These are phyloP conservation scores for Phrynosoma platyrhinos DNA, from an alignment of 2,113 vertebrate genomes.

Conservation along the genomic window DNA sequence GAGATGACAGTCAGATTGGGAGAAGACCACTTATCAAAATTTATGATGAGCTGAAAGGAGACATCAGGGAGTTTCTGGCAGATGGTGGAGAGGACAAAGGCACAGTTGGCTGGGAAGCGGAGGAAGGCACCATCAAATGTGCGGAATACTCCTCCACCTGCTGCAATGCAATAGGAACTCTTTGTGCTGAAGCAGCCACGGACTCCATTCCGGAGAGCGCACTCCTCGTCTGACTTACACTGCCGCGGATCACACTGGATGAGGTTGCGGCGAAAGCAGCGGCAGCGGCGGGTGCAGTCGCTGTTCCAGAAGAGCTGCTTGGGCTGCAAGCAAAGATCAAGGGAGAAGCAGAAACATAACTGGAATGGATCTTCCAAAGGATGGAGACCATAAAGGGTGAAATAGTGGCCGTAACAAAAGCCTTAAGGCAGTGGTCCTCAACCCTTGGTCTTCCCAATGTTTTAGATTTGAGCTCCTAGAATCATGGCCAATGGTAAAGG, in stretches of 20 bases:
- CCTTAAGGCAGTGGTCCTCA: too few relatives aligned
- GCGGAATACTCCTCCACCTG: slow-evolving; percentile 92
- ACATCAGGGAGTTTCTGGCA: slow-evolving; percentile 97
- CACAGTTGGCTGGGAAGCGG: slow-evolving; percentile 94
- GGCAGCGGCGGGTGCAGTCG: slow-evolving; percentile 95
- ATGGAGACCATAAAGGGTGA: too few relatives aligned
- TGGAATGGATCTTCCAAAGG: neutral
- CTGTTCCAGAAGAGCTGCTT: slow-evolving; percentile 97
- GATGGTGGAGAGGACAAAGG: slow-evolving; percentile 97
- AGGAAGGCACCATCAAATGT: slow-evolving; percentile 97
- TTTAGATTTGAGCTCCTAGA: too few relatives aligned
- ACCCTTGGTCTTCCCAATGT: too few relatives aligned
- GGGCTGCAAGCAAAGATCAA: slow-evolving; percentile 78
- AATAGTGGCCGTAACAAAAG: neutral
- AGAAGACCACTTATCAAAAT: slow-evolving; percentile 96
- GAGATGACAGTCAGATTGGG: slow-evolving; percentile 98
- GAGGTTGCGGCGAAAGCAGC: slow-evolving; percentile 96
- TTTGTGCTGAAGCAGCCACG: slow-evolving; percentile 91
- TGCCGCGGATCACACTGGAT: slow-evolving; percentile 95
- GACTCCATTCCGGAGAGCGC: slow-evolving; percentile 84
- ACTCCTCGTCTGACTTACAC: slow-evolving; percentile 94
- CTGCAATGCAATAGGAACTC: slow-evolving; percentile 91
- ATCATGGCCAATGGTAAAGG: too few relatives aligned
- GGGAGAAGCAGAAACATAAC: neutral
- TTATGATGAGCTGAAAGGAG: slow-evolving; percentile 98